A percentile compares a stretch with the other conserved stretches of the same genome.
Conservation (phyloP, 2,113 vertebrate genomes). For the Butastur rufipennis region DNA sequence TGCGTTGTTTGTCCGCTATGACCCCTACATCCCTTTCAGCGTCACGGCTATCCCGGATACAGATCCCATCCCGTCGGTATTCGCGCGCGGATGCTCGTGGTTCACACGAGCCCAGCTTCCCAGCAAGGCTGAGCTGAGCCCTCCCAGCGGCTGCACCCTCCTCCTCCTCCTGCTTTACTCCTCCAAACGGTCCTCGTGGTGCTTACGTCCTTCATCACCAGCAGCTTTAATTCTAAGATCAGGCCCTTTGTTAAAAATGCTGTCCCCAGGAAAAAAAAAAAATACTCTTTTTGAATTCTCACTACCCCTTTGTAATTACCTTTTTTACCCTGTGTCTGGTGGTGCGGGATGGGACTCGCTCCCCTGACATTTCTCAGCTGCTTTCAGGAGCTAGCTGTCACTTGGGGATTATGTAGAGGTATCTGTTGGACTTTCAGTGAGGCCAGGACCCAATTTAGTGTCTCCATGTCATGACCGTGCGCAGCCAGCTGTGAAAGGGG, state of each 20-base stretch:
- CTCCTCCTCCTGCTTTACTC: background rate
- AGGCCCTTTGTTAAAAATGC: background rate
- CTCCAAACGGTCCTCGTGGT: background rate
- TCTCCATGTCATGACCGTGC: background rate
- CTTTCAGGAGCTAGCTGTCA: background rate
- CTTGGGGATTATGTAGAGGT: background rate
- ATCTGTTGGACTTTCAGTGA: background rate
- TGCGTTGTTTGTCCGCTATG: background rate
- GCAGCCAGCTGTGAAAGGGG: background rate
- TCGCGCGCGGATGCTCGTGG: accelerated
- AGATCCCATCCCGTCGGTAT: background rate
- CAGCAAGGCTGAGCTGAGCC: background rate
- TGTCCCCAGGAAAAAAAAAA: background rate
- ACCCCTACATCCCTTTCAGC: background rate
- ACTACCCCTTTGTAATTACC: background rate
- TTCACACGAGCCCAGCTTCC: background rate
- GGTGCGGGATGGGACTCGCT: accelerated
- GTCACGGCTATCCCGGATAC: accelerated
- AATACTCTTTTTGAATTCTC: background rate
- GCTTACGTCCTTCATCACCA: background rate
- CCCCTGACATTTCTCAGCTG: background rate
- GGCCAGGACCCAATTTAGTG: background rate
- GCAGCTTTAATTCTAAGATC: background rate
- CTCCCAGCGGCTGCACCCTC: accelerated
- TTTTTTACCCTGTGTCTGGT: background rate